Evolutionary conservation across 2,113 vertebrate species (phyloP), one percentile per base, ranked within the genome.

Genomic region (Murina feae): DNA sequence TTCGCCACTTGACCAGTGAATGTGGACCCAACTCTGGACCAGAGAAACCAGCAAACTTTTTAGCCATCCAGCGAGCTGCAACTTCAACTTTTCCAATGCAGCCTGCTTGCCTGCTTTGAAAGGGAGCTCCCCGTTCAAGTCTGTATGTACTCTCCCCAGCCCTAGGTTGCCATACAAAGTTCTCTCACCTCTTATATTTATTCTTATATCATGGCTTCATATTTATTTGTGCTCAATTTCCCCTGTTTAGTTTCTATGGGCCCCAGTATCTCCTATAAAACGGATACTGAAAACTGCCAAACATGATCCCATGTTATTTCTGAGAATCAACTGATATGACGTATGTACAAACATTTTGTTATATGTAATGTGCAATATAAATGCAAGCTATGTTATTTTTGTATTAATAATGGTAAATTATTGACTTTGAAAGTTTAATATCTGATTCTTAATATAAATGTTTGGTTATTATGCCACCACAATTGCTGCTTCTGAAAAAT

Each of bases 401-500:
- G 68, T 83, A 71, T 88, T 69, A 89, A 74, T 72, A 92, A 85
- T 74, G 76, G 47, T 81, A 85, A 88, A 74, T 83, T 9, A 82
- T 51, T 85, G 58, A 79, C n/a, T 81, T 68, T 53, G 2, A 49
- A 91, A 79, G 71, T 21, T 42, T 92, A 82, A 66, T 80, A 86
- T 83, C 32, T 83, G 42, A 74, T 90, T 92, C 94, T 72, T 96
- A 76, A 81, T 95, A 75, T 55, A 91, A 95, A 47, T 49, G 20
- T 91, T 94, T 95, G 47, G 53, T 89, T 32, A 75, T 96, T 95
- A 58, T 92, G 74, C 11, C 49, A 18, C 9, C 75, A 68, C 35
- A 0, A 66, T 91, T 96, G n/a, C 21, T 72, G 72, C 88, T 90
- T 96, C 32, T 94, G 90, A 85, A 92, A 97, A 93, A 49, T 80